Base-by-base conservation (phyloP, 2,888 invertebrate species). In the Drosophila algonquin region DNA sequence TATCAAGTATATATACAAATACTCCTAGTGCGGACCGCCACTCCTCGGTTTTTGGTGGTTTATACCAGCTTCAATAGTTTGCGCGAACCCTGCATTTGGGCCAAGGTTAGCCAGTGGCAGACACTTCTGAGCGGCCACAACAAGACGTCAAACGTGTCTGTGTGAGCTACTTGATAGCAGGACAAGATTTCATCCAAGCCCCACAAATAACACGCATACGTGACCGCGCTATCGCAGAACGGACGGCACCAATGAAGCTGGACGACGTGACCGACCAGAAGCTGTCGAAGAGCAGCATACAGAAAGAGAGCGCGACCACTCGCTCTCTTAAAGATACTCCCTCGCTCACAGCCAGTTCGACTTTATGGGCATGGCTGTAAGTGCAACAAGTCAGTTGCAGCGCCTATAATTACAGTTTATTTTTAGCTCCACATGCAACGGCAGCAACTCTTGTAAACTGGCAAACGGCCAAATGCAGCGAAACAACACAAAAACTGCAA, bases 251-350 rank as follows among this genome's bases (percentile, higher is more conserved):
- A 74, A 72, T 53, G 55, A 48, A 57, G 65, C 51, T 64, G 74
- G 77, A 59, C 77, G 83, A 83, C 88, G 88, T 83, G 88, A 85
- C 82, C 68, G 88, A 85, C 82, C 68, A 75, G 57, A 63, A 75
- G 55, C 55, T 16, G 57, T 21, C 35, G 12, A 69, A 81, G 75
- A 77, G 72, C 55, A 51, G 27, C 65, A 30, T 30, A 18, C 40
- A 58, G 46, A 48, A 32, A 74, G 58, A 51, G 50, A 32, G 24
- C 10, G 6, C 10, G 45, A 21, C 21, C 21, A 21, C 21, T 14
- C 5, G 12, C 81, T 79, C 87, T 81, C 76, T 32, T 40, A 60
- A 59, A 55, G 12, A 44, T 21, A 53, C 56, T 47, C 61, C 56
- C 60, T 67, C 72, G 44, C 51, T 50, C 30, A 55, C 59, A 67